Percentiles rank a stretch among this genome's conserved stretches.
These are phyloP conservation scores for Leucoraja ocellata DNA, from an alignment of 2,797 vertebrate genomes.

Conservation along the genomic window DNA sequence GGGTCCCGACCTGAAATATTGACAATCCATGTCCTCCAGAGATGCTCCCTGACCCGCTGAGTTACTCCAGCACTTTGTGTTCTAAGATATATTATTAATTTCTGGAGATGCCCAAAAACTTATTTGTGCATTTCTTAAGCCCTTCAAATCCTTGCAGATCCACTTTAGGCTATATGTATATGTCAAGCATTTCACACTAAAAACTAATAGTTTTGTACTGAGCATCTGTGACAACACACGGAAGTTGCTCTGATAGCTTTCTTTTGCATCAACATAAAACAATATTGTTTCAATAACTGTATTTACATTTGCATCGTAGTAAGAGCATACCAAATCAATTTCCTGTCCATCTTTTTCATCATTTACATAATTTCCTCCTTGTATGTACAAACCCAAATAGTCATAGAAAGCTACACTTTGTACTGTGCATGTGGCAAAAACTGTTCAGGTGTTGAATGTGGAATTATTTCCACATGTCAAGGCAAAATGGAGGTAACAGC, in stretches of 20 bases:
- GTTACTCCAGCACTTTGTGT: no score
- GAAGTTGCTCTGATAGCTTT: neutral
- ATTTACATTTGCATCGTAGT: neutral
- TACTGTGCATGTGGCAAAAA: constrained; percentile 5
- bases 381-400: neutral
- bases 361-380: neutral
- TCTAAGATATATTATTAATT: no score
- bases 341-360: neutral
- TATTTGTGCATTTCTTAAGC: no score
- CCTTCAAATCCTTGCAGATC: no score
- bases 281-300: neutral
- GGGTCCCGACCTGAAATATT: no score
- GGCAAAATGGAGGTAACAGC: neutral
- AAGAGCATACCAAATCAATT: neutral
- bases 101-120: no score
- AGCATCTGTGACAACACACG: neutral
- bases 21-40: no score
- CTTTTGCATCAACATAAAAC: no score
- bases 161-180: no score
- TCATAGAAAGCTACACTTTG: neutral
- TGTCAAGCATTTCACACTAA: neutral
- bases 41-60: no score
- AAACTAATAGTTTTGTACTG: neutral
- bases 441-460: neutral
- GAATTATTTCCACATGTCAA: neutral